Percentiles rank a stretch among this genome's conserved stretches.
Conservation (phyloP, 2,113 vertebrate species). For the Chaenocephalus aceratus region DNA sequence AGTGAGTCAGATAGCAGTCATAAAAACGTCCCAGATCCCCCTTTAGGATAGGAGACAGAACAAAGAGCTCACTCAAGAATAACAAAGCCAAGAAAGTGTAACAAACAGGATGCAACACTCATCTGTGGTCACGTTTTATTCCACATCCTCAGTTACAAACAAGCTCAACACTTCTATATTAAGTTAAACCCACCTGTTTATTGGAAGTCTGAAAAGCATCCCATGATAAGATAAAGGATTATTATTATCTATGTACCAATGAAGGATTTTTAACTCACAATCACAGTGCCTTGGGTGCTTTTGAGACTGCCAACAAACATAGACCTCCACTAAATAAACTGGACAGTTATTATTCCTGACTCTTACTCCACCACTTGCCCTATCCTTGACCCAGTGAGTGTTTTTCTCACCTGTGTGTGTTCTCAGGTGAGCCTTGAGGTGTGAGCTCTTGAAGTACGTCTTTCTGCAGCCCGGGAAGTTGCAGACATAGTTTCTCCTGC, state of each 20-base stretch:
- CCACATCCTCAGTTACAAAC: constrained; percentile 11
- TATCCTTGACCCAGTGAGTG: too few species aligned
- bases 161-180: not conserved
- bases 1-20: constrained; percentile 59
- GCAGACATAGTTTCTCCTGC: constrained; percentile 95
- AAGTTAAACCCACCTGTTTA: constrained; percentile 32
- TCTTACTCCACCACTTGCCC: too few species aligned
- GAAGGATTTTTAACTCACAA: too few species aligned
- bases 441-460: constrained; percentile 99
- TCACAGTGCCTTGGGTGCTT: too few species aligned
- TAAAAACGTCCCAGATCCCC: constrained; percentile 9
- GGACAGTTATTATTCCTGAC: too few species aligned
- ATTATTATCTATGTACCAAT: too few species aligned
- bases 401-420: constrained; percentile 92
- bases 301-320: too few species aligned
- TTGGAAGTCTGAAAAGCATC: too few species aligned
- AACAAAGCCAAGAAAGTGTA: constrained; percentile 23
- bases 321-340: too few species aligned
- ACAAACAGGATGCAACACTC: constrained; percentile 54
- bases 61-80: constrained; percentile 54
- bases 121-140: not conserved
- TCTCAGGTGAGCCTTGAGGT: constrained; percentile 97
- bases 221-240: too few species aligned
- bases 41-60: constrained; percentile 16
- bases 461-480: constrained; percentile 95